Evolutionary conservation across 2,888 invertebrate genomes (phyloP), one percentile per base, ranked within the genome.

Genomic region (Clivina fossor): DNA sequence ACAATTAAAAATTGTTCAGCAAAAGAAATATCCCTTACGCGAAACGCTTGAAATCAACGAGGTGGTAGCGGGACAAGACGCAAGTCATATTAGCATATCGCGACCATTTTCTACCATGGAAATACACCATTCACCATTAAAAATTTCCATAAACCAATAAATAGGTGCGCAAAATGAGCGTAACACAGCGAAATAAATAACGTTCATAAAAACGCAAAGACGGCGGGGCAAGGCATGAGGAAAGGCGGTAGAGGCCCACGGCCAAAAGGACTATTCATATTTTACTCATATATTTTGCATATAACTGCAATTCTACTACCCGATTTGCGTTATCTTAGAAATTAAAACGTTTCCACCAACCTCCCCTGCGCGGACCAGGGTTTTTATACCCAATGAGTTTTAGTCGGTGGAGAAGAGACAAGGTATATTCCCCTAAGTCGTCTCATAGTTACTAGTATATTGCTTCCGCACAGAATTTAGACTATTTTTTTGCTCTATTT

Each of bases 91-190:
- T 53, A 53, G 53, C 53, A 53, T 53, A 53, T 53, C 53, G 35
- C 38, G 15, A 38, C 49, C 37, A 24, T 38, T 38, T 19, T 32
- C 22, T 48, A 37, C 38, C 28, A 49, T 49, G 49, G 40, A 49
- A 38, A 46, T 46, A 46, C 33, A 49, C 37, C 40, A 33, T 24
- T 32, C 35, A 53, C 43, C 53, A 44, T 53, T 53, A 53, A 53
- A 53, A 53, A 53, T 53, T 53, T 44, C 53, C 53, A 53, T 53
- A 53, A 53, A 43, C 53, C 53, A 53, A 53, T 53, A 53, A 53
- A 53, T 53, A 53, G 53, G 53, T 53, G 53, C 44, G 53, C 53
- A 16, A 40, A 49, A 49, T 49, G 49, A 40, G 49, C 46, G 46
- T 38, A 24, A 19, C n/a, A n/a, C n/a, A n/a, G n/a, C 13, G 4